Evolutionary conservation across 2,113 vertebrate species (phyloP), one percentile per base, ranked within the genome.

Genomic region (Pterophyllum scalare): DNA sequence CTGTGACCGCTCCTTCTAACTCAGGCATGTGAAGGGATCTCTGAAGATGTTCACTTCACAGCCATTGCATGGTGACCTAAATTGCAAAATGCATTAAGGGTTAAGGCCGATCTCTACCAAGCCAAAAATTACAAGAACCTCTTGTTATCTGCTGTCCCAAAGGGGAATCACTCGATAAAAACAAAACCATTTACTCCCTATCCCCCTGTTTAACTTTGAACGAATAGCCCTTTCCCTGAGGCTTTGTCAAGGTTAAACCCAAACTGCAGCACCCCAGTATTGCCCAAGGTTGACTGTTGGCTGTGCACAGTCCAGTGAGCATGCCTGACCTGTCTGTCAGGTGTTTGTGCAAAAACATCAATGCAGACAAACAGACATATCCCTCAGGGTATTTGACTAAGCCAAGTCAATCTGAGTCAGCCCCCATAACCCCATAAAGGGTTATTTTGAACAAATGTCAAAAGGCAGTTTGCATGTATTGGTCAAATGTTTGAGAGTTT

Each of bases 371-470:
- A 93, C 90, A 80, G 84, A 91, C 87, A 80, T 26, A 17, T 79
- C 89, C 93, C 85, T 54, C 17, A 1, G 86, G 88, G 83, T 64
- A 20, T 91, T 87, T 87, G 87, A 91, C 91, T 90, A 80, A 92
- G 80, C 87, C 84, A 22, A 92, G 89, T 91, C 86, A 86, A 85
- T 90, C 86, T 91, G 88, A 93, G 87, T 94, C 92, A 89, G 70
- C 70, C 81, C 87, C 78, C 76, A 38, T 28, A 88, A 70, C 75
- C 59, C 74, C 58, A 64, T 87, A 89, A 92, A 90, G 80, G 75
- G 82, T 79, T 89, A 88, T 90, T 94, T 88, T 88, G 87, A 84
- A 89, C 84, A 91, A 92, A 91, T 93, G 90, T 93, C 90, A 86
- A 49, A 77, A 82, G 70, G 88, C 75, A 52, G 12, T 78, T 77